Percentiles rank a stretch among this genome's conserved stretches.
Conservation (phyloP, 1,140 invertebrate species). For the Parasteatoda tepidariorum region DNA sequence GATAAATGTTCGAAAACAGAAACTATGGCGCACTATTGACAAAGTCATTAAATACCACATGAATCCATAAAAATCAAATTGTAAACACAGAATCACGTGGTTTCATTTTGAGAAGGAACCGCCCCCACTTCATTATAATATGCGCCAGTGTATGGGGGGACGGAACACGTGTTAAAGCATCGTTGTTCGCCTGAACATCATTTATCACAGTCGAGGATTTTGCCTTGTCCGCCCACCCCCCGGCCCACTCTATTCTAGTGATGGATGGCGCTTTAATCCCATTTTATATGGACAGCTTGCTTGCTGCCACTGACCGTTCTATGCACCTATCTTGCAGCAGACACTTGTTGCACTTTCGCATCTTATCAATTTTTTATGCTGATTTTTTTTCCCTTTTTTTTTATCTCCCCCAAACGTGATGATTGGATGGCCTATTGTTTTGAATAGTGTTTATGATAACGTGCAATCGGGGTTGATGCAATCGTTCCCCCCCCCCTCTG, state of each 20-base stretch:
- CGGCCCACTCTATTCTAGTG: slow-evolving; percentile 18
- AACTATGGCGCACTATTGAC: too few relatives aligned
- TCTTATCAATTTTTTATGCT: background rate
- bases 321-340: slow-evolving; percentile 12
- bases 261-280: slow-evolving; percentile 58
- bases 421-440: background rate
- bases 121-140: slow-evolving; percentile 56
- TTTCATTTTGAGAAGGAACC: slow-evolving; percentile 6
- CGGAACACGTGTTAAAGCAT: slow-evolving; percentile 34
- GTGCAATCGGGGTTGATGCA: background rate
- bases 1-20: too few relatives aligned
- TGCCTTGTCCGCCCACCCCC: slow-evolving; percentile 46
- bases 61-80: background rate
- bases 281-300: slow-evolving; percentile 54
- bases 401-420: background rate
- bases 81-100: slow-evolving; percentile 7
- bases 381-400: slow-evolving; percentile 16
- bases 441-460: background rate
- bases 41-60: too few relatives aligned
- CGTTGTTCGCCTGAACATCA: slow-evolving; percentile 32
- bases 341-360: slow-evolving; percentile 10
- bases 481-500: too few relatives aligned
- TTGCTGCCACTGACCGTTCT: slow-evolving; percentile 9
- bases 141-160: background rate
- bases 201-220: slow-evolving; percentile 57